Evolutionary conservation across 1,140 invertebrate species (phyloP).

Genomic region (Ooceraea biroi): DNA sequence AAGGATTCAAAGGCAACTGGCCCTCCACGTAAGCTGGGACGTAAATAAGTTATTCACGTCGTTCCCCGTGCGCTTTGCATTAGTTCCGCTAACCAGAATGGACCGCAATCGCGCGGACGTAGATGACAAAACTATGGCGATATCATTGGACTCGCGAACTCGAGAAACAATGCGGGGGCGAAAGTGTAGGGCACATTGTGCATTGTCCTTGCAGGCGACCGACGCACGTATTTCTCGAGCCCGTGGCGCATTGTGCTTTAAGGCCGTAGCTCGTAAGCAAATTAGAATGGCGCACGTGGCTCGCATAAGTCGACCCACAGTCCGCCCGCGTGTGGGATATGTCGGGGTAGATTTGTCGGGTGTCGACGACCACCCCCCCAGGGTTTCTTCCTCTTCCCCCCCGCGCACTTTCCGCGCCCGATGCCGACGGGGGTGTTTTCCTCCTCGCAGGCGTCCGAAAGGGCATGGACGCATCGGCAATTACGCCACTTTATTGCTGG

Average conservation of each 20-base stretch:
- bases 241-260: constrained; percentile 77
- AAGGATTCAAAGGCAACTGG: neutral
- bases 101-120: constrained; percentile 49
- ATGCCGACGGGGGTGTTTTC: constrained; percentile 63
- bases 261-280: constrained; percentile 80
- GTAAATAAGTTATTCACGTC: constrained; percentile 42
- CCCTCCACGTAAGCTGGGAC: neutral
- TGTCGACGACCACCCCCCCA: constrained; percentile 63
- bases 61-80: constrained; percentile 27
- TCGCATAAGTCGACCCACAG: constrained; percentile 78
- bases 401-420: constrained; percentile 16
- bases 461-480: constrained; percentile 78
- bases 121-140: constrained; percentile 60
- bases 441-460: constrained; percentile 61
- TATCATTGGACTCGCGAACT: constrained; percentile 50
- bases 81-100: constrained; percentile 46
- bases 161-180: constrained; percentile 63
- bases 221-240: constrained; percentile 68
- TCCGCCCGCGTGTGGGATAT: constrained; percentile 66
- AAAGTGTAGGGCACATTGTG: constrained; percentile 62
- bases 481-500: constrained; percentile 81
- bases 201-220: constrained; percentile 74
- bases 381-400: too few species aligned
- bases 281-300: constrained; percentile 83
- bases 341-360: constrained; percentile 77